Evolutionary conservation across 2,888 invertebrate species (phyloP).

Genomic region (Andrena trimmerana): DNA sequence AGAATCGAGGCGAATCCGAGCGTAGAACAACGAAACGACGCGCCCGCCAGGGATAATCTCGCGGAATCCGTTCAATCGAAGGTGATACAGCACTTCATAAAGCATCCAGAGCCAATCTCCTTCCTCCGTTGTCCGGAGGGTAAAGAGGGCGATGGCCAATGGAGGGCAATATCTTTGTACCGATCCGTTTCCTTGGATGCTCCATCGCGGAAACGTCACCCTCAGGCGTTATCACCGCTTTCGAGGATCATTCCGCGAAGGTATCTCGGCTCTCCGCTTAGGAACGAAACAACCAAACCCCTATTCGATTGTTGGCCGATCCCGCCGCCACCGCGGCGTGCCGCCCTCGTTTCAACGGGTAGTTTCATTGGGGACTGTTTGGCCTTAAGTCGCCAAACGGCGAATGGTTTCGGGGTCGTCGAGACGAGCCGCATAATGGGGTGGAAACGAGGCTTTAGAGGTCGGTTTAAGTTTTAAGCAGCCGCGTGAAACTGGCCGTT

Average conservation of each 20-base stretch:
- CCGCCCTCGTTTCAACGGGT: background rate
- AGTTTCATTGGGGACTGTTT: slow-evolving; percentile 24
- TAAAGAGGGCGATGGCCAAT: background rate
- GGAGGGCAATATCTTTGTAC: slow-evolving; percentile 17
- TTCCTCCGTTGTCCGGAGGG: background rate
- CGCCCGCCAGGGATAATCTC: slow-evolving; percentile 1
- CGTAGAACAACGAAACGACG: slow-evolving; percentile 12
- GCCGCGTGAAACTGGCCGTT: slow-evolving; percentile 61
- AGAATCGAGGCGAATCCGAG: background rate
- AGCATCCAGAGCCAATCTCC: slow-evolving; percentile 31
- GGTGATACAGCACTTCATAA: slow-evolving; percentile 35
- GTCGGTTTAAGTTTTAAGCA: slow-evolving; percentile 62
- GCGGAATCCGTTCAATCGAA: slow-evolving; percentile 19
- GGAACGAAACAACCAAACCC: slow-evolving; percentile 41
- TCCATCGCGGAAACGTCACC: slow-evolving; percentile 11
- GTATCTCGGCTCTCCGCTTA: background rate
- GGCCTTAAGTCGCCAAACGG: slow-evolving; percentile 38
- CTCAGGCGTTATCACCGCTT: slow-evolving; percentile 21
- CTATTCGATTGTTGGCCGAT: slow-evolving; percentile 52
- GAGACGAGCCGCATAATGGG: slow-evolving; percentile 40
- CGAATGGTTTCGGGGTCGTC: slow-evolving; percentile 30
- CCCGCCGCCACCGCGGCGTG: slow-evolving; percentile 17
- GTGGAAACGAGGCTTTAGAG: slow-evolving; percentile 47
- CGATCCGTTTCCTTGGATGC: slow-evolving; percentile 1
- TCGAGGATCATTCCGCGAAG: slow-evolving; percentile 5